Evolutionary conservation across 2,113 vertebrate genomes (phyloP).

Genomic region (Leptodactylus fuscus): DNA sequence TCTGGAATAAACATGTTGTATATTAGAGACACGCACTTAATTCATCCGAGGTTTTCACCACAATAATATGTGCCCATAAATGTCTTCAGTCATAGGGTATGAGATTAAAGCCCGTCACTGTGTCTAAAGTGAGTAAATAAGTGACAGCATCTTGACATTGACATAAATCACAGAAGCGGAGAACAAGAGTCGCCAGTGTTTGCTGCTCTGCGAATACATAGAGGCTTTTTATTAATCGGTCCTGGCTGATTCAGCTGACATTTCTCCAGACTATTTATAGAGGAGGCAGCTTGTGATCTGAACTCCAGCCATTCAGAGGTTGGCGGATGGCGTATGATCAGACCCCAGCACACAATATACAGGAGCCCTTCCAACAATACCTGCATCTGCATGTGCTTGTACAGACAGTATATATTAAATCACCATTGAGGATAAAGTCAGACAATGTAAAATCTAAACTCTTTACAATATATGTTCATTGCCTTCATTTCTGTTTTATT

Average conservation of each 20-base stretch:
- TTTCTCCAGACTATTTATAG: slow-evolving; percentile 69
- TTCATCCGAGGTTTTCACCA: not conserved
- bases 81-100: too few relatives aligned
- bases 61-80: not conserved
- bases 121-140: slow-evolving; percentile 36
- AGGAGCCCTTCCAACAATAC: not conserved
- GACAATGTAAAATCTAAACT: too few relatives aligned
- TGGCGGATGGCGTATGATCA: not conserved
- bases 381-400: too few relatives aligned
- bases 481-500: too few relatives aligned
- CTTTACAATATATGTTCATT: too few relatives aligned
- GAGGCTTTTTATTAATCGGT: slow-evolving; percentile 54
- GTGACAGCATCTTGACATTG: not conserved
- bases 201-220: not conserved
- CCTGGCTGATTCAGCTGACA: slow-evolving; percentile 63
- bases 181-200: slow-evolving; percentile 38
- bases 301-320: slow-evolving; percentile 3
- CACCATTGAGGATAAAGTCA: too few relatives aligned
- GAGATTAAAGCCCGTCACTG: not conserved
- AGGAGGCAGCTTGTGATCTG: slow-evolving; percentile 23
- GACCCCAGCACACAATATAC: not conserved
- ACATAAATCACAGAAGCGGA: not conserved
- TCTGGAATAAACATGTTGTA: slow-evolving; percentile 6
- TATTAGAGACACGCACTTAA: not conserved
- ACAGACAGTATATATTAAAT: too few relatives aligned